A percentile compares a stretch with the other conserved stretches of the same genome.
phyloP scores from a whole-genome alignment of 2,113 vertebrate species.

The Protobothrops flavoviridis region DNA sequence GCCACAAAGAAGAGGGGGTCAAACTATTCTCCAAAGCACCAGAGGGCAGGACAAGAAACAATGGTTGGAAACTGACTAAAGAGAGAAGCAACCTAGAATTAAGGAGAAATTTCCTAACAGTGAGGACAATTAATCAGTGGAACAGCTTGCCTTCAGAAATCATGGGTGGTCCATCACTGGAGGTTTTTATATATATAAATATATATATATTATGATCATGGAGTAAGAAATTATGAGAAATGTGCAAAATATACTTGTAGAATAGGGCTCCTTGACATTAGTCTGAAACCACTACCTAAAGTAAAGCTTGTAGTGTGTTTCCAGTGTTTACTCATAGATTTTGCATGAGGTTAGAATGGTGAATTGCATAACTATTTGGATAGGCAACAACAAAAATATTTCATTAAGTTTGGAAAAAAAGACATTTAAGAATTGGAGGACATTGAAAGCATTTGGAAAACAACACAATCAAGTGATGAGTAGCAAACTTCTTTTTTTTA shows the following conservation, averaged over 20 bases:
- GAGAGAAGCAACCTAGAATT: too few relatives aligned
- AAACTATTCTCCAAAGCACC: too few relatives aligned
- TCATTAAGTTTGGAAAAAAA: neutral
- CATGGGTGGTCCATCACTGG: too few relatives aligned
- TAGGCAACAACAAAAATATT: neutral
- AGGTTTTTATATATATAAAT: too few relatives aligned
- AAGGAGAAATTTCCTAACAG: too few relatives aligned
- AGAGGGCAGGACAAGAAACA: too few relatives aligned
- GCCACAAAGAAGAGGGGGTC: too few relatives aligned
- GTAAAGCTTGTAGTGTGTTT: neutral
- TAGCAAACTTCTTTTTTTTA: neutral
- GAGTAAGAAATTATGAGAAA: neutral
- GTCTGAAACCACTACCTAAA: neutral
- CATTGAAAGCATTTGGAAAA: neutral
- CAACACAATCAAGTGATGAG: neutral
- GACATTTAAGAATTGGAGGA: neutral
- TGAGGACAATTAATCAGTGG: too few relatives aligned
- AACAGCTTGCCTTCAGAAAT: too few relatives aligned
- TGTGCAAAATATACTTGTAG: neutral
- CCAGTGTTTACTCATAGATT: conserved; percentile 21
- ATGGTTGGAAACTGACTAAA: too few relatives aligned
- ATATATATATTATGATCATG: neutral
- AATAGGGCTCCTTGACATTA: conserved; percentile 2
- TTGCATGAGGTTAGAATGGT: conserved; percentile 1
- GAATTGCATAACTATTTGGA: conserved; percentile 10